These are phyloP conservation scores for Leucopternis melanops DNA, from an alignment of 2,113 vertebrate genomes.

Conservation along the genomic window DNA sequence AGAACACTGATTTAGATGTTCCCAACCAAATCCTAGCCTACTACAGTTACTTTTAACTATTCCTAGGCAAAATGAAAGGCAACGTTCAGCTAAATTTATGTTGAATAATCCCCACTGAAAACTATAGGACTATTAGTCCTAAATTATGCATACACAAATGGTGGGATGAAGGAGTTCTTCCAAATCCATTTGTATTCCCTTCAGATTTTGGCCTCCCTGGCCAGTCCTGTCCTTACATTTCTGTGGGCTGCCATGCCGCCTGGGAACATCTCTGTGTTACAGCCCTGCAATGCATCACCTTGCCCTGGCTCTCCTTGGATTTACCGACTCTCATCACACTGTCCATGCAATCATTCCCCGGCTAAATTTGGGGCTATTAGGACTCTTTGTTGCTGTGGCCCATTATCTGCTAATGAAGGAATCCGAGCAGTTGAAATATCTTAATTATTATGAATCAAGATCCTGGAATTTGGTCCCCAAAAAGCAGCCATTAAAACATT, in stretches of 20 bases:
- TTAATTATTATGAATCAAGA: background rate
- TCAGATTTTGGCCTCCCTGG: background rate
- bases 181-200: background rate
- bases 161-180: background rate
- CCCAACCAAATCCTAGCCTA: background rate
- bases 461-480: background rate
- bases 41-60: background rate
- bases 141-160: background rate
- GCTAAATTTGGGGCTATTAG: background rate
- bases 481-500: background rate
- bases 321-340: background rate
- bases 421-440: background rate
- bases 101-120: background rate
- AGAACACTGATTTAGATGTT: background rate
- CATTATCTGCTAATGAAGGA: background rate
- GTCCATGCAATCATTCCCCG: background rate
- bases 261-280: background rate
- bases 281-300: background rate
- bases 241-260: accelerated
- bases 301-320: background rate
- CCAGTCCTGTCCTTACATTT: background rate
- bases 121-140: background rate
- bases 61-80: accelerated
- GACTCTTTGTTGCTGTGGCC: background rate
- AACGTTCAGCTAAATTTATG: background rate